These are phyloP conservation scores for Pelagia noctiluca DNA, from an alignment of 30 jellyfish, hydroid and myxozoan genomes.

Conservation along the genomic window DNA sequence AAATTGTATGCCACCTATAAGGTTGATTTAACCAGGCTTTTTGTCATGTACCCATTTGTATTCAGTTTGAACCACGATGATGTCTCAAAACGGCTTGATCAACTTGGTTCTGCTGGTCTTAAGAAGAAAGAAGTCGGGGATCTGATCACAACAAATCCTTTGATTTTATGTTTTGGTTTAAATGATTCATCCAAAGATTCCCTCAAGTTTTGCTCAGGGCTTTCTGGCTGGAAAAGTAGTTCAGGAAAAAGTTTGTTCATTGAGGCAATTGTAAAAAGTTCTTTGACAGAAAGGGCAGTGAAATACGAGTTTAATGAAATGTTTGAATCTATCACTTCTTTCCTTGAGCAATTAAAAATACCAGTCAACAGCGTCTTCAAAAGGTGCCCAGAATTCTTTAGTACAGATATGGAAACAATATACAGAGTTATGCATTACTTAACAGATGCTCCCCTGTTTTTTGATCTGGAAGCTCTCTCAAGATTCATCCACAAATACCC, in stretches of 20 bases:
- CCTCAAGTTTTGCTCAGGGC: slow-evolving; percentile 34
- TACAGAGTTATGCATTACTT: slow-evolving; percentile 15
- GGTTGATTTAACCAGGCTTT: slow-evolving; percentile 11
- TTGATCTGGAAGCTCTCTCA: slow-evolving; percentile 49
- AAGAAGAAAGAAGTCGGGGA: slow-evolving; percentile 54
- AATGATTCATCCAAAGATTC: slow-evolving; percentile 44
- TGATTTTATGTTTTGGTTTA: slow-evolving; percentile 31
- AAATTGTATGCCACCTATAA: slow-evolving; percentile 17
- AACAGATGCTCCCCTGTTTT: slow-evolving; percentile 51
- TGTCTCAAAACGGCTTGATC: slow-evolving; percentile 40
- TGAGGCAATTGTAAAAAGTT: slow-evolving; percentile 40
- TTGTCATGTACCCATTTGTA: slow-evolving; percentile 32
- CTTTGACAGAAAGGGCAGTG: slow-evolving; percentile 18
- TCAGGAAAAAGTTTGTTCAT: slow-evolving; percentile 57
- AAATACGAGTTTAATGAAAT: slow-evolving; percentile 52
- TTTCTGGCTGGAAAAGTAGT: slow-evolving; percentile 38
- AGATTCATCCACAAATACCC: slow-evolving; percentile 56
- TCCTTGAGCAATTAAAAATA: slow-evolving; percentile 33
- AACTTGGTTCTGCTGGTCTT: slow-evolving; percentile 51
- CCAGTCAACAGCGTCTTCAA: slow-evolving; percentile 36
- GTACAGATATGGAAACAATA: slow-evolving; percentile 18
- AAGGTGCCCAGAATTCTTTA: slow-evolving; percentile 37
- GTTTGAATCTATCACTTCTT: slow-evolving; percentile 39
- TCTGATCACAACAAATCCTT: slow-evolving; percentile 36
- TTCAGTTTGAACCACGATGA: slow-evolving; percentile 41